A percentile compares a stretch with the other conserved stretches of the same genome.
These are phyloP conservation scores for Leptopterna dolabrata DNA, from an alignment of 2,888 invertebrate genomes.

Conservation along the genomic window DNA sequence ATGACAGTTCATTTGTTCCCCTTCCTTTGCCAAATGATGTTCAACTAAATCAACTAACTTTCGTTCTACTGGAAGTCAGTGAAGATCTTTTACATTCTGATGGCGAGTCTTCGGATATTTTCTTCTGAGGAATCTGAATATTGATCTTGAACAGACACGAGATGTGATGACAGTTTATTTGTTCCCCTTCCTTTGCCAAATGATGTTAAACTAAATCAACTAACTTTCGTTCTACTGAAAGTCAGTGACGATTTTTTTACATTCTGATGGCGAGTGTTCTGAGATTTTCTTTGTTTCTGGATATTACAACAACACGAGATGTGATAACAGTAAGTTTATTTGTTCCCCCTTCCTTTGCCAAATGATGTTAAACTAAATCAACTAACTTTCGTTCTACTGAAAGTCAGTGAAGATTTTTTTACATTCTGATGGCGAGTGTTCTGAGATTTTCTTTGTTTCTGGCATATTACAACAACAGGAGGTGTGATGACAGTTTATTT, in stretches of 20 bases:
- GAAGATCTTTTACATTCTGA: background rate
- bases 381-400: slow-evolving; percentile 3
- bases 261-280: background rate
- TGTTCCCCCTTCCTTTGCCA: background rate
- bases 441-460: no score
- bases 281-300: background rate
- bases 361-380: background rate
- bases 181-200: background rate
- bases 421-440: background rate
- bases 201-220: background rate
- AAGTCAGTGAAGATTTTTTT: background rate
- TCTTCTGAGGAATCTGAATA: no score
- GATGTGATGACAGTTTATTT: no score
- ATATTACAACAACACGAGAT: background rate
- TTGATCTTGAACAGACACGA: no score
- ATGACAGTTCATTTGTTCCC: background rate
- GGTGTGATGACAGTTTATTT: background rate
- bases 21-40: background rate
- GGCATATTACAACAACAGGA: no score
- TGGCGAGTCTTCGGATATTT: no score
- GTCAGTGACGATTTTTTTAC: background rate
- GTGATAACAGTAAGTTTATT: background rate
- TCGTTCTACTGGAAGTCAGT: background rate
- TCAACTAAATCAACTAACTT: background rate
- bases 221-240: background rate